Evolutionary conservation across 2,113 vertebrate species (phyloP), one percentile per base, ranked within the genome.

Genomic region (Desmodus rotundus): DNA sequence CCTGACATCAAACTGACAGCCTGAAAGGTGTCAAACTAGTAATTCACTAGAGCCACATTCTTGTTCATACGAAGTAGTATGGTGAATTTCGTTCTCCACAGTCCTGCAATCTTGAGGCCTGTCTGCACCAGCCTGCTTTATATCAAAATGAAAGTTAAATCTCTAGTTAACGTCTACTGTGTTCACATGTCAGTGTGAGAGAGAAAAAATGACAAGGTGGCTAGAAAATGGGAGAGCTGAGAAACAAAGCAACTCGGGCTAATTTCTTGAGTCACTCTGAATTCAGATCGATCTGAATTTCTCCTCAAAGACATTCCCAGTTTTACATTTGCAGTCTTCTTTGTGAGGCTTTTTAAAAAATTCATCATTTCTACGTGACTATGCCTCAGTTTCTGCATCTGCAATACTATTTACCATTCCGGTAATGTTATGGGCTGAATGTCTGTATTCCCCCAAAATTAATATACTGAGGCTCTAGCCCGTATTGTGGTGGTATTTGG

Each of bases 91-190:
- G 65, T 96, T 87, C 82, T 85, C 50, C 24, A 67, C 52, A 47
- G 38, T 82, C 47, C 95, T 93, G 31, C 90, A 94, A 92, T 89
- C 87, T 85, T 47, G 70, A 88, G 90, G 95, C 67, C 82, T 94
- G 90, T 84, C 90, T 73, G 43, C 77, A 76, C 82, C 92, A 91
- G 91, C 91, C 86, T 96, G 96, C 74, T 96, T 96, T 91, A 41
- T 28, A 95, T 82, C 90, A 96, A 94, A 92, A 95, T 88, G 45
- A 95, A 96, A 95, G 93, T 87, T 93, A 90, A 95, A 95, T 78
- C 72, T 97, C 94, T 74, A 92, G 94, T 87, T 78, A 87, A 91
- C 68, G 82, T 93, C 91, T 94, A 87, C 82, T 92, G 63, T 47
- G 68, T 93, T 97, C 95, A 91, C 83, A 38, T 33, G 73, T 94